Evolutionary conservation across 2,797 vertebrate species (phyloP), one percentile per base, ranked within the genome.

Genomic region (Sebastes baramenuke): DNA sequence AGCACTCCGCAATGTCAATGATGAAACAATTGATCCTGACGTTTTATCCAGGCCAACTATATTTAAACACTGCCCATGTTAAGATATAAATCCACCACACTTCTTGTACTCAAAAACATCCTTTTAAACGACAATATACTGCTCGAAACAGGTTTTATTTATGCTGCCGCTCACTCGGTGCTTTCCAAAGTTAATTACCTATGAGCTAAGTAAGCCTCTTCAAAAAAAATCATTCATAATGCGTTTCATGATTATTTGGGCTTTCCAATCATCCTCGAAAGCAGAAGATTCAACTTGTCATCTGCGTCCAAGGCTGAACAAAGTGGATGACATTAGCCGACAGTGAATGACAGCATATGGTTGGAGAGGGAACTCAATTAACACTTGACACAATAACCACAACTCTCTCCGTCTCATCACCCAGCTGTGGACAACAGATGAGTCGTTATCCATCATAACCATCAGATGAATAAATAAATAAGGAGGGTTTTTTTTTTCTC

Each of bases 381-480:
- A 67, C 70, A 66, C 69, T 85, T 61, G 69, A 82, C 79, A 83
- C 59, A 56, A n/a, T 42, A 27, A 71, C 22, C 24, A 64, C 22
- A 61, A 9, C 56, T 14, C 52, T 58, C 54, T 82, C 42, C 22
- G 16, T 64, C 54, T 67, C 77, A 71, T 83, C 76, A 67, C 32
- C 18, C 69, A 67, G 76, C 71, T 73, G 81, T 9, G 59, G 38
- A 61, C 20, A 62, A 11, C 68, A 82, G 56, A 75, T 32, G 49
- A 71, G 54, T 36, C 61, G 13, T 42, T 60, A 54, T 46, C 22
- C 32, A 38, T 32, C 24, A 56, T 7, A 62, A 34, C 13, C 25
- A 67, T 6, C 8, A n/a, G 7, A 70, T 24, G 16, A 8, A 49
- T 30, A 34, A 29, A 74, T 52, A n/a, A 68, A 56, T 7, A 55